Base-by-base conservation (phyloP, 2,113 vertebrate species). In the Helogale parvula region DNA sequence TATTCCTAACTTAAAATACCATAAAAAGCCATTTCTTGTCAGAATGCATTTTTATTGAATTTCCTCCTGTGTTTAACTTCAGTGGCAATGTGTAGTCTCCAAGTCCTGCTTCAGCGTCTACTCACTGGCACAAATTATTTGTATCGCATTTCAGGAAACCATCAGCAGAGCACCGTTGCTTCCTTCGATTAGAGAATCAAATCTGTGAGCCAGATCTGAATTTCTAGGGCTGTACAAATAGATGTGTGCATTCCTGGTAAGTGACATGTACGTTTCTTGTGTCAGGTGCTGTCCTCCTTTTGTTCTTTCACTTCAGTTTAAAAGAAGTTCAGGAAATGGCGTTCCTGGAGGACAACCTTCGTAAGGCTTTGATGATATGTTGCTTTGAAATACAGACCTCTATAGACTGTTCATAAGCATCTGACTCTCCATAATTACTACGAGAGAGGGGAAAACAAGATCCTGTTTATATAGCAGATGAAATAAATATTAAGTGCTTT, bases 1-100 rank as follows among this genome's bases (percentile, higher is more conserved):
- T 98, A 94, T 97, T 98, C 31, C 87, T 97, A 90, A 97, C 95
- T 95, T 96, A 97, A 97, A 98, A 94, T 79, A 98, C 80, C 95
- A 96, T 97, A 96, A 97, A 97, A 96, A 96, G 95, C 91, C 88
- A 97, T 97, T 97, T 97, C 96, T 97, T 97, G 94, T 97, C 96
- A 97, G 96, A 97, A 97, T 90, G 92, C 69, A 90, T 97, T 97
- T 97, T 97, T 98, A 98, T 97, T 98, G 96, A 96, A 97, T 98
- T 98, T 98, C 96, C 97, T 93, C 87, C 68, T 90, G 0, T 63
- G 47, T 76, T 95, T 81, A 93, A 96, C 45, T 96, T 96, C 76
- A 74, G 96, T 96, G 81, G 90, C 77, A 85, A 29, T 88, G 76
- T 77, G n/a, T 66, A 45, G 92, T 84, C 84, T 90, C 88, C 19